phyloP scores from a whole-genome alignment of 2,113 vertebrate genomes.

The Phylloscopus trochiloides region DNA sequence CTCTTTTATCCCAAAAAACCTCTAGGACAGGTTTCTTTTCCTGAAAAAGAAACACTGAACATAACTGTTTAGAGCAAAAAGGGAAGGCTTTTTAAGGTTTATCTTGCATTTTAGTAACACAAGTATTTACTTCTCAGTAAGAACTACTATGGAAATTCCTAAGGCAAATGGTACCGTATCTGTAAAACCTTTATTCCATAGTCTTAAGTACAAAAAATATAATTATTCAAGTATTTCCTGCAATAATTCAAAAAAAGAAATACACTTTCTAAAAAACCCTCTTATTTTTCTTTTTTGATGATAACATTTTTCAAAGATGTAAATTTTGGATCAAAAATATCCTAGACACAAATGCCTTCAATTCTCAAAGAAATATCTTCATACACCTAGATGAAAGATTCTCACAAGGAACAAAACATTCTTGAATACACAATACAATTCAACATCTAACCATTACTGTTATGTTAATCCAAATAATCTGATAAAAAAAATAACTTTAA shows the following conservation, averaged over 20 bases:
- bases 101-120: background rate
- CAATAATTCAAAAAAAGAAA: background rate
- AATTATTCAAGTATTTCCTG: background rate
- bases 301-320: background rate
- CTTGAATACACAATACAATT: background rate
- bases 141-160: background rate
- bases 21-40: background rate
- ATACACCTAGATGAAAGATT: background rate
- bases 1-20: rapidly evolving
- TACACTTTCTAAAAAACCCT: rapidly evolving
- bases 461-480: background rate
- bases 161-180: background rate
- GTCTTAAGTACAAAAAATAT: background rate
- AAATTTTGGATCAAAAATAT: background rate
- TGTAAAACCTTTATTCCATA: background rate
- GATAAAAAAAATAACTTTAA: background rate
- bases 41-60: background rate
- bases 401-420: background rate
- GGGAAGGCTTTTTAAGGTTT: background rate
- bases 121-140: background rate
- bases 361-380: background rate
- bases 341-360: background rate
- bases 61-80: background rate
- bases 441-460: background rate
- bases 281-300: background rate